These are phyloP conservation scores for Diorhabda sublineata DNA, from an alignment of 1,140 invertebrate species.

Conservation along the genomic window DNA sequence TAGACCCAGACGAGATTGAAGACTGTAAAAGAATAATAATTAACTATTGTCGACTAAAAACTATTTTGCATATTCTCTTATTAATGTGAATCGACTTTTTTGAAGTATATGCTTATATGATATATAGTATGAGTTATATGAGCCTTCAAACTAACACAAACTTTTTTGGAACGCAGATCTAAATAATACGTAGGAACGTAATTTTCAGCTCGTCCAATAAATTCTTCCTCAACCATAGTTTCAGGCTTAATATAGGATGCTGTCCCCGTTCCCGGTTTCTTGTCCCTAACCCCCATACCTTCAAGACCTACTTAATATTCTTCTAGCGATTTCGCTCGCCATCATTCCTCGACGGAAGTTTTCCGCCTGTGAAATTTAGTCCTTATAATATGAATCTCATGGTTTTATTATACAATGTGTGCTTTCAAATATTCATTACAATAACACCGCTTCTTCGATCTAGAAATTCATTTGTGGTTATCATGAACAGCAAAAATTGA, in stretches of 20 bases:
- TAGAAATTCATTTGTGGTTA: too few relatives aligned
- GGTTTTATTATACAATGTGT: conserved; percentile 8
- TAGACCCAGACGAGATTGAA: too few relatives aligned
- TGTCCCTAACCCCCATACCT: conserved; percentile 19
- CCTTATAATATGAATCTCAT: conserved; percentile 42
- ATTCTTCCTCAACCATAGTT: conserved; percentile 17
- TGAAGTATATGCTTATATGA: too few relatives aligned
- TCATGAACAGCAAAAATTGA: too few relatives aligned
- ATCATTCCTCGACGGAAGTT: conserved; percentile 45
- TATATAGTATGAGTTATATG: too few relatives aligned
- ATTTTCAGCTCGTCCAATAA: conserved; percentile 19
- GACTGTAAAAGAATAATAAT: too few relatives aligned
- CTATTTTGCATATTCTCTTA: too few relatives aligned
- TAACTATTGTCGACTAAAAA: too few relatives aligned
- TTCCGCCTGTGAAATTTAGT: conserved; percentile 44
- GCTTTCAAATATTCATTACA: too few relatives aligned
- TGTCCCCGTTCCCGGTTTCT: conserved; percentile 16
- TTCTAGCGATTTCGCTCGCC: conserved; percentile 43
- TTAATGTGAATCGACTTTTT: too few relatives aligned
- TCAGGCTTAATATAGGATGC: conserved; percentile 29
- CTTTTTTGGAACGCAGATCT: background rate
- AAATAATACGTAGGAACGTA: conserved; percentile 6
- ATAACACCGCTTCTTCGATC: too few relatives aligned
- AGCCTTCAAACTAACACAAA: too few relatives aligned
- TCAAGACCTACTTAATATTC: conserved; percentile 41